Conservation (phyloP, 2,888 invertebrate species). For the Periphyllus acericola region DNA sequence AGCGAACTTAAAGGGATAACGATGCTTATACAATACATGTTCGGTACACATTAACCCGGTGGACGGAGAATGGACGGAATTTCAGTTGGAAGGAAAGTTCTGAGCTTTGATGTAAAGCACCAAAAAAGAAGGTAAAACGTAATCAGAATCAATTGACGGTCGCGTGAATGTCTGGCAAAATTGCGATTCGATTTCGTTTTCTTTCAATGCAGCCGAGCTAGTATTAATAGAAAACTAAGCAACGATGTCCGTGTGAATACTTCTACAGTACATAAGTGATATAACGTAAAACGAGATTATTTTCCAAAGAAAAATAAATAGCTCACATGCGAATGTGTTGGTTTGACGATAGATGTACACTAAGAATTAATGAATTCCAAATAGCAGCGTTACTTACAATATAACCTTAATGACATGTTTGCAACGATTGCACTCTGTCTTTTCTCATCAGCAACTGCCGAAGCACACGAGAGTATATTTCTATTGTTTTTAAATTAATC, state of each 20-base stretch:
- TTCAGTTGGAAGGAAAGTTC: not conserved
- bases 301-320: not conserved
- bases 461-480: too few relatives aligned
- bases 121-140: not conserved
- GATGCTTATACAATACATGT: not conserved
- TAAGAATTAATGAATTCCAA: not conserved
- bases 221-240: conserved; percentile 7
- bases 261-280: too few relatives aligned
- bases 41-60: conserved; percentile 18
- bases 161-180: conserved; percentile 28
- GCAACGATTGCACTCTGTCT: too few relatives aligned
- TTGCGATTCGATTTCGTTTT: conserved; percentile 29
- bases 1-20: conserved; percentile 29
- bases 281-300: not conserved
- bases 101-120: conserved; percentile 8
- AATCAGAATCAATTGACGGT: conserved; percentile 33
- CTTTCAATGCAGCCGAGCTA: not conserved
- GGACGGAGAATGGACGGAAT: not conserved
- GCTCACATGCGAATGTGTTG: not conserved
- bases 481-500: too few relatives aligned
- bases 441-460: too few relatives aligned
- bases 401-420: too few relatives aligned
- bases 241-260: not conserved
- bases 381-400: not conserved
- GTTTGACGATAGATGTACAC: not conserved